Evolutionary conservation across 2,797 vertebrate species (phyloP).

Genomic region (Octomys mimax): DNA sequence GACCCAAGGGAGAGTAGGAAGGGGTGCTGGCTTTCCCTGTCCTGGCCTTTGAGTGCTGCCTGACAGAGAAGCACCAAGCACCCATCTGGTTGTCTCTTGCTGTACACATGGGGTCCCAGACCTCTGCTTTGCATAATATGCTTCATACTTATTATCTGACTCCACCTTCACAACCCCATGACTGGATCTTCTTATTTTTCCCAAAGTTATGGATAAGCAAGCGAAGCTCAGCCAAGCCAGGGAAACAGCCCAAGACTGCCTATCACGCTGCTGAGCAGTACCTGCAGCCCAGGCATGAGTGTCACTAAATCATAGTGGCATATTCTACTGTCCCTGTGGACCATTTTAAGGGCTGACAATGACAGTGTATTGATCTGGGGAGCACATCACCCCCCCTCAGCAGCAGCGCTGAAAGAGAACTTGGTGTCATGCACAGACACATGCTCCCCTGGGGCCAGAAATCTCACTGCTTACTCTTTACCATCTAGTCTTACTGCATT

Average conservation of each 20-base stretch:
- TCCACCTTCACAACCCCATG: not conserved
- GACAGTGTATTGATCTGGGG: not conserved
- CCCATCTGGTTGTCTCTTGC: not conserved
- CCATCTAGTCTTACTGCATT: no score
- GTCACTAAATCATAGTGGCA: not conserved
- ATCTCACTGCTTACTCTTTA: not conserved
- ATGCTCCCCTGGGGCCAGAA: not conserved
- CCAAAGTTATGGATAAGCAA: not conserved
- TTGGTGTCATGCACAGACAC: not conserved
- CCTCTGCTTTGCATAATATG: not conserved
- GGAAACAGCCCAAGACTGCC: no score
- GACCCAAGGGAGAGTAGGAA: not conserved
- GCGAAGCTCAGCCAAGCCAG: not conserved
- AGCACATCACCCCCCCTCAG: fast-evolving
- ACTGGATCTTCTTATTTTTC: not conserved
- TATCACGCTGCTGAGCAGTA: fast-evolving
- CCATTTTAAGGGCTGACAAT: not conserved
- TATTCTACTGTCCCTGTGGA: not conserved
- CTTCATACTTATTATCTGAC: not conserved
- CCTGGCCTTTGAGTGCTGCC: no score
- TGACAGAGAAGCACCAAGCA: fast-evolving
- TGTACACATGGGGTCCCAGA: fast-evolving
- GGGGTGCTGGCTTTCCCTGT: not conserved
- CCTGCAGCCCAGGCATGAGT: not conserved
- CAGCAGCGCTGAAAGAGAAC: not conserved